These are phyloP conservation scores for Lapara coniferarum DNA, from an alignment of 2,888 invertebrate genomes.

Conservation along the genomic window DNA sequence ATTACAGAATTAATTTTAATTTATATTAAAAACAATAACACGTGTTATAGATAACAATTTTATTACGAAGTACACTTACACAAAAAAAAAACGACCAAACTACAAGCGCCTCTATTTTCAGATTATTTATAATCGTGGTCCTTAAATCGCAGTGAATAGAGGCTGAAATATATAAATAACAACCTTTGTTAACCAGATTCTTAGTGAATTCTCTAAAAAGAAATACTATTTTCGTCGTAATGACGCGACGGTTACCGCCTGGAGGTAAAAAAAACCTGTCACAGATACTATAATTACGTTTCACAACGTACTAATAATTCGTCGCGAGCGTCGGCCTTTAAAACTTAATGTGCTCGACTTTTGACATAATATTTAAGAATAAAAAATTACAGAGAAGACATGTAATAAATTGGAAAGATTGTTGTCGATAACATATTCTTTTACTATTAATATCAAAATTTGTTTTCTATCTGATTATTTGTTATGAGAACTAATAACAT, in stretches of 20 bases:
- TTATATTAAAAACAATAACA: no score
- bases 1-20: no score
- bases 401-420: background rate
- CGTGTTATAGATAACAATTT: no score
- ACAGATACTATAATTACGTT: constrained; percentile 56
- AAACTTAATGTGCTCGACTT: constrained; percentile 6
- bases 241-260: constrained; percentile 39
- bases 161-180: background rate
- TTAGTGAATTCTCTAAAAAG: background rate
- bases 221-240: background rate
- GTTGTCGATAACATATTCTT: no score
- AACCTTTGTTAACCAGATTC: background rate
- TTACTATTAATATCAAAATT: no score
- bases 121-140: background rate
- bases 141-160: background rate
- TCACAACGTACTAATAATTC: no score
- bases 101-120: background rate
- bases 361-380: constrained; percentile 2
- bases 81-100: no score
- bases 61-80: no score
- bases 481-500: no score
- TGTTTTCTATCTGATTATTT: no score
- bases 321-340: constrained; percentile 42
- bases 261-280: constrained; percentile 54
- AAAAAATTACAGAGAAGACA: background rate